These are phyloP conservation scores for Gephyroberyx darwinii DNA, from an alignment of 2,797 vertebrate species.

Conservation along the genomic window DNA sequence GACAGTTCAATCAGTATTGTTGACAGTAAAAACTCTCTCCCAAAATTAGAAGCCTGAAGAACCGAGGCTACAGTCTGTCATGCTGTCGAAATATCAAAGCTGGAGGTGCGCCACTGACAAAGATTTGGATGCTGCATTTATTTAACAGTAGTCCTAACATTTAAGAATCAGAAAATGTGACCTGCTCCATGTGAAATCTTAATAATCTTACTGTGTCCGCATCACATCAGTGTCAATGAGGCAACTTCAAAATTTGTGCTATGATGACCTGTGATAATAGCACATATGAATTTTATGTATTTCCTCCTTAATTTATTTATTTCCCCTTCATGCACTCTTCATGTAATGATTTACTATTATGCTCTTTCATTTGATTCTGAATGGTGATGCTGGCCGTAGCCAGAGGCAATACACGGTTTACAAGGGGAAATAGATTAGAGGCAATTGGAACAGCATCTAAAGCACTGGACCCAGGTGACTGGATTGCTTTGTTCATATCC, in stretches of 20 bases:
- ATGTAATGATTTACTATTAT: background rate
- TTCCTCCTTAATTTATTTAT: constrained; percentile 14
- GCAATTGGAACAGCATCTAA: constrained; percentile 59
- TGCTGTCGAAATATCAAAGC: constrained; percentile 70
- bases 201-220: background rate
- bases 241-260: too few relatives aligned
- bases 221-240: too few relatives aligned
- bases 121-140: constrained; percentile 67
- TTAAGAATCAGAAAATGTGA: constrained; percentile 43
- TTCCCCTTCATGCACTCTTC: background rate
- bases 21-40: constrained; percentile 66
- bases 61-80: constrained; percentile 62
- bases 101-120: constrained; percentile 59
- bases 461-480: constrained; percentile 55
- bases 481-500: constrained; percentile 60
- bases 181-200: constrained; percentile 8
- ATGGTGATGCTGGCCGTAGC: constrained; percentile 55
- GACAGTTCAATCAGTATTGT: constrained; percentile 48
- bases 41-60: constrained; percentile 52
- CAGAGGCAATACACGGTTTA: constrained; percentile 58
- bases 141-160: constrained; percentile 61
- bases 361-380: constrained; percentile 54
- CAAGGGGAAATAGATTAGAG: constrained; percentile 57
- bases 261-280: too few relatives aligned
- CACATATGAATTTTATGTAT: background rate